phyloP scores from a whole-genome alignment of 2,113 vertebrate genomes.

The Turdus rufiventris region DNA sequence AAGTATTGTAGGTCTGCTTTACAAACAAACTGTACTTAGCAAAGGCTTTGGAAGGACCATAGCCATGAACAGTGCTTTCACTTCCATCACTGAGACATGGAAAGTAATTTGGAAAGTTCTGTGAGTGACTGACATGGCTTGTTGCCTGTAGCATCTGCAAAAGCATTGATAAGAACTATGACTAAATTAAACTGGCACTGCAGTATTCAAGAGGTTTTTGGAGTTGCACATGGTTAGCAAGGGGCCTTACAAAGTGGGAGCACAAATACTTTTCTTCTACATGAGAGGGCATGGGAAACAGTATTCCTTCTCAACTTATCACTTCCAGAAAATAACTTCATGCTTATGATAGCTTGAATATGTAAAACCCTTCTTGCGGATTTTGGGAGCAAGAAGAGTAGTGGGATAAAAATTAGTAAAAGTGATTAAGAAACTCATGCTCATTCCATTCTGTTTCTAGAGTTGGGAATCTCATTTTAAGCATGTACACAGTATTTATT shows the following conservation, averaged over 20 bases:
- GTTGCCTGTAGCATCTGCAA: constrained; percentile 17
- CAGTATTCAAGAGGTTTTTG: neutral
- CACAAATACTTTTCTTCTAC: neutral
- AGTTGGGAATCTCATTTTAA: neutral
- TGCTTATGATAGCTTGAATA: neutral
- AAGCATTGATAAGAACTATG: constrained; percentile 12
- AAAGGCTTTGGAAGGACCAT: neutral
- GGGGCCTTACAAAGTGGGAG: neutral
- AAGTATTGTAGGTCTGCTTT: neutral
- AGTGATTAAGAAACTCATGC: neutral
- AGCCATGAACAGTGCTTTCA: neutral
- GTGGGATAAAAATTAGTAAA: neutral
- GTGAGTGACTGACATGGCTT: neutral
- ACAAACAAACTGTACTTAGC: neutral
- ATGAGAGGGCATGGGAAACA: neutral
- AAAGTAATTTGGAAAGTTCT: neutral
- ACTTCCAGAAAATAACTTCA: neutral
- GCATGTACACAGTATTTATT: neutral
- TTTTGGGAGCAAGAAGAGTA: neutral
- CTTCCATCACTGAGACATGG: neutral
- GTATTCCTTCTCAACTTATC: neutral
- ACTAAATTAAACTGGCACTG: constrained; percentile 17
- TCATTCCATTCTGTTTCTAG: neutral
- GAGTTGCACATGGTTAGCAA: neutral
- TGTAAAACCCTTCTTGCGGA: neutral